phyloP scores from a whole-genome alignment of 2,797 vertebrate species.

The Anguilla pacifica region DNA sequence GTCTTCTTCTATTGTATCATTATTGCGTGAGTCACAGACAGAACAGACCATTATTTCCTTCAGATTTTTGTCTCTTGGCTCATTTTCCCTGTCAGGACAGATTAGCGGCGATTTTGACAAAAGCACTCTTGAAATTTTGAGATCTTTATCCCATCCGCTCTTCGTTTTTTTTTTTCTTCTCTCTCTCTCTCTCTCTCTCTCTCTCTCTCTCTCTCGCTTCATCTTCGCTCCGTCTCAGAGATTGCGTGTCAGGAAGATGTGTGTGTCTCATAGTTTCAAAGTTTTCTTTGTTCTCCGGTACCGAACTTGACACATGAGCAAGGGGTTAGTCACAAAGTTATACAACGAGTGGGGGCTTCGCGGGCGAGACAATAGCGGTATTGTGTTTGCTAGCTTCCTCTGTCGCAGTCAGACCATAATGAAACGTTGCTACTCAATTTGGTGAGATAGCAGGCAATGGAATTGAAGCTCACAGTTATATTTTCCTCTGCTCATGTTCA shows the following conservation, averaged over 20 bases:
- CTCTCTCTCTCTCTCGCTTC: background rate
- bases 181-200: background rate
- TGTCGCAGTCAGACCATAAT: conserved; percentile 42
- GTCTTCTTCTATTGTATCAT: conserved; percentile 26
- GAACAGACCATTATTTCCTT: conserved; percentile 3
- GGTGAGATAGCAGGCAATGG: background rate
- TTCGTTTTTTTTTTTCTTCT: background rate
- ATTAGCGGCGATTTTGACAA: conserved; percentile 32
- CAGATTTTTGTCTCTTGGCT: conserved; percentile 47
- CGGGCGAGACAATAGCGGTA: conserved; percentile 55
- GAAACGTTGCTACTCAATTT: background rate
- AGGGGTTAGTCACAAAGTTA: conserved; percentile 60
- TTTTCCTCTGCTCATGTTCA: background rate
- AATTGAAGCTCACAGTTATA: background rate
- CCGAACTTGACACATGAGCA: conserved; percentile 61
- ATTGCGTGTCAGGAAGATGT: conserved; percentile 23
- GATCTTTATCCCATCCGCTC: conserved; percentile 9
- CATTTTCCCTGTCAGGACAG: conserved; percentile 34
- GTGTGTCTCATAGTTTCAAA: conserved; percentile 43
- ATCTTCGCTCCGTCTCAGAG: conserved; percentile 23
- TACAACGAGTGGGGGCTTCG: conserved; percentile 49
- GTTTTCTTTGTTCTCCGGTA: conserved; percentile 27
- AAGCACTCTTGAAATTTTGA: conserved; percentile 22
- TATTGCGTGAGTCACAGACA: conserved; percentile 19
- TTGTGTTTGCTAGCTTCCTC: conserved; percentile 53